A percentile compares a stretch with the other conserved stretches of the same genome.
Evolutionary conservation across 2,797 vertebrate species (phyloP).

Genomic region (Loriculus beryllinus): DNA sequence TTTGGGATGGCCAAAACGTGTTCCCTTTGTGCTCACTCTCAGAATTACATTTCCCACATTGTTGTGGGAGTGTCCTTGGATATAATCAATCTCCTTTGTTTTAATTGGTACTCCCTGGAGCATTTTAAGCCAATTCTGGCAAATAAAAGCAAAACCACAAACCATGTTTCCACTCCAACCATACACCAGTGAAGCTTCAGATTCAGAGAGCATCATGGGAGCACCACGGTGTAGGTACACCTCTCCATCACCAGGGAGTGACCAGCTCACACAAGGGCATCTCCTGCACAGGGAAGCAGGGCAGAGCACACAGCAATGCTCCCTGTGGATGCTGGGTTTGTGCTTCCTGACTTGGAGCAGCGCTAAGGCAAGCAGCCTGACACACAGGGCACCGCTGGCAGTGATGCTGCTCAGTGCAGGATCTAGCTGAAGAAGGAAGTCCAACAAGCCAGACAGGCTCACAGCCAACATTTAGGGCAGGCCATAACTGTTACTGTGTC

Average conservation of each 20-base stretch:
- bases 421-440: background rate
- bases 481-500: fast-evolving
- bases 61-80: background rate
- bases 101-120: background rate
- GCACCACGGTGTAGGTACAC: background rate
- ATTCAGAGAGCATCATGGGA: background rate
- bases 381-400: background rate
- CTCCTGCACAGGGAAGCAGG: background rate
- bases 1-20: background rate
- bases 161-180: background rate
- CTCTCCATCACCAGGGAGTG: background rate
- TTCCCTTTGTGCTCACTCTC: background rate
- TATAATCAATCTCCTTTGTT: background rate
- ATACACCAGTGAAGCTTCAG: background rate
- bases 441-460: background rate
- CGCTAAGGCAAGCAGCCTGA: background rate
- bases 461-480: background rate
- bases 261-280: background rate
- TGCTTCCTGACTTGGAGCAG: fast-evolving
- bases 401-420: fast-evolving
- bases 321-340: background rate
- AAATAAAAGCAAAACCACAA: background rate
- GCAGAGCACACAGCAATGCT: fast-evolving
- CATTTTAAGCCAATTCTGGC: background rate
- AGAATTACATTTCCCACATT: background rate